Base-by-base conservation (phyloP, 2,113 vertebrate genomes). In the Vidua chalybeata region DNA sequence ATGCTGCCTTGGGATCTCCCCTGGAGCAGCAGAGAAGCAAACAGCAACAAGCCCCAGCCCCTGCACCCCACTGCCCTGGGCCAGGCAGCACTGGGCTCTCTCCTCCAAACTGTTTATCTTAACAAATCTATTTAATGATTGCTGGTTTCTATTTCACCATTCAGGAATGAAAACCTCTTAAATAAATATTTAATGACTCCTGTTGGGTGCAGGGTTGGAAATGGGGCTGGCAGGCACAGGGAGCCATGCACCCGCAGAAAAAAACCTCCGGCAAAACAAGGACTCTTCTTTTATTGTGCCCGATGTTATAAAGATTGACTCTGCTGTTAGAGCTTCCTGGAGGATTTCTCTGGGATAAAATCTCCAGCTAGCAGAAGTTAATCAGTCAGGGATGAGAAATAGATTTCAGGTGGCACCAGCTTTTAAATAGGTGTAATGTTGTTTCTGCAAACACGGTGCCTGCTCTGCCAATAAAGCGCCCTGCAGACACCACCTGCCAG, bases 301-400 rank as follows among this genome's bases (percentile, higher is more conserved):
- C 1, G 1, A 78, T 84, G 67, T 94, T 89, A 93, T 46, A 71
- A 92, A 96, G 94, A 93, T 89, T 93, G 92, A 93, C 94, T 95
- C 75, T 68, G 48, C 90, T 89, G 31, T 94, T 94, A 89, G 88
- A 81, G 84, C 49, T 81, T 87, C 92, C 88, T 72, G 61, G n/a
- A 94, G 88, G 76, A 90, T 93, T 96, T 94, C 86, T 89, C n/a
- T 0, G 0, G 61, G 96, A 93, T 84, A 84, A 80, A 64, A 86
- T 75, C 90, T 84, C 64, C 2, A 7, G 58, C 64, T 13, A 64
- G 61, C 64, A 72, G 56, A 92, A 95, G 81, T 84, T 84, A 96
- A 96, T 94, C 77, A 89, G 74, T 93, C 62, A 86, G 76, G 19
- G 54, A 33, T 51, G 54, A 93, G 90, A 94, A 95, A 80, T 39